Percentiles rank a stretch among this genome's conserved stretches.
Evolutionary conservation across 2,888 invertebrate species (phyloP).

Genomic region (Macrosoma leucophasiata): DNA sequence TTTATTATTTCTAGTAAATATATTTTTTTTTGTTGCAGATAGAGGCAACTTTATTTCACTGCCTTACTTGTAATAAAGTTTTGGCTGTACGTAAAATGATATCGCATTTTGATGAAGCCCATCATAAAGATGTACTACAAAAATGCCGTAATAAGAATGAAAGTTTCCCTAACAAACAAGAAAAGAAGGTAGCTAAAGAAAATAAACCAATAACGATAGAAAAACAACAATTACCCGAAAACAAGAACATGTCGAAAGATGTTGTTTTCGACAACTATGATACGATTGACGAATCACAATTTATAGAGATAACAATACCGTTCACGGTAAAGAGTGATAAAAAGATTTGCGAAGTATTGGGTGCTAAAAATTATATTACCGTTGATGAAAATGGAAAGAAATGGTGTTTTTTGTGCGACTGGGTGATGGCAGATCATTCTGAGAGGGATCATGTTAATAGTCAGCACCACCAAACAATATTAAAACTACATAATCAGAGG

Average conservation of each 20-base stretch:
- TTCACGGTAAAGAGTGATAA: conserved; percentile 21
- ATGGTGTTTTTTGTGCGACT: conserved; percentile 33
- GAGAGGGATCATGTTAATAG: conserved; percentile 21
- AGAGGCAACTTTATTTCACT: conserved; percentile 39
- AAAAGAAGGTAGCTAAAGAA: no score
- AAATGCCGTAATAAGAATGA: conserved; percentile 20
- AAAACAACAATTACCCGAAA: conserved; percentile 5
- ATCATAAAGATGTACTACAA: conserved; percentile 28
- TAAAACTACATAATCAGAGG: conserved; percentile 30
- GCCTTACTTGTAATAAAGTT: conserved; percentile 39
- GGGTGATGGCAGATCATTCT: conserved; percentile 16
- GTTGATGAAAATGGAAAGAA: conserved; percentile 16
- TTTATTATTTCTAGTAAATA: conserved; percentile 1
- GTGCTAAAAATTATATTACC: conserved; percentile 25
- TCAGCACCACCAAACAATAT: conserved; percentile 29
- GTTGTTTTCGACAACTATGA: conserved; percentile 6
- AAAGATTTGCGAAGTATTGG: conserved; percentile 24
- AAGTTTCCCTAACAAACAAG: no score
- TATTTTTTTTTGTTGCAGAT: conserved; percentile 31
- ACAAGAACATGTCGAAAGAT: conserved; percentile 5
- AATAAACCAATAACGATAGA: conserved; percentile 1
- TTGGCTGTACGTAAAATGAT: conserved; percentile 21
- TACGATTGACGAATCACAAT: no score
- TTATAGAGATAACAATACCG: no score
- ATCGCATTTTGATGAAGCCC: conserved; percentile 25